phyloP scores from a whole-genome alignment of 1,140 invertebrate genomes.

The Pachypeltis micranthus region DNA sequence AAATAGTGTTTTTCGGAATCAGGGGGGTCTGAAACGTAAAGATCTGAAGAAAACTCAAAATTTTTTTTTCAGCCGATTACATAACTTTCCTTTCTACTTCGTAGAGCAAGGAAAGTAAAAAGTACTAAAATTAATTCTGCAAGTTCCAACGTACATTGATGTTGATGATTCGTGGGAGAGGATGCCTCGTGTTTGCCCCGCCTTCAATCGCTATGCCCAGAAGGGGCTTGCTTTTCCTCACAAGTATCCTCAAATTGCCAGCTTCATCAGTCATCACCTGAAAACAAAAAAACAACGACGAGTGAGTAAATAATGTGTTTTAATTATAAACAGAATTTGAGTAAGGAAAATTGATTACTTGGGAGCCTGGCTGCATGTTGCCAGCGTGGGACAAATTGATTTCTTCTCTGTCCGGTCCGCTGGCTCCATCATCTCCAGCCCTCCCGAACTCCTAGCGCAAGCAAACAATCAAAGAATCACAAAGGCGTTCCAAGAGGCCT shows the following conservation, averaged over 20 bases:
- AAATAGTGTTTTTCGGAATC: too few relatives aligned
- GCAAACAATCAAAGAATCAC: too few relatives aligned
- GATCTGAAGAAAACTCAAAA: too few relatives aligned
- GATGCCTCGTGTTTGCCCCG: constrained; percentile 86
- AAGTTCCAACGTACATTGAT: constrained; percentile 90
- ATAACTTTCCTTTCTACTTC: too few relatives aligned
- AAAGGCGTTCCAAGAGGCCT: too few relatives aligned
- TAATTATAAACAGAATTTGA: background rate
- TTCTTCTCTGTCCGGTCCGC: constrained; percentile 7
- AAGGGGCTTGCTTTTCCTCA: constrained; percentile 84
- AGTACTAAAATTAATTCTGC: too few relatives aligned
- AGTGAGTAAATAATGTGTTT: constrained; percentile 8
- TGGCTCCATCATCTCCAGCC: constrained; percentile 7
- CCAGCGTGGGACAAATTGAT: constrained; percentile 6
- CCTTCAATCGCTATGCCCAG: constrained; percentile 94
- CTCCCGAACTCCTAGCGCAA: constrained; percentile 18
- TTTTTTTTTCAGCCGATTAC: too few relatives aligned
- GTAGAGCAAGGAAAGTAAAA: too few relatives aligned
- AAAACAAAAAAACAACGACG: constrained; percentile 13
- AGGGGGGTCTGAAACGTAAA: too few relatives aligned
- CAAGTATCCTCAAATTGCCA: constrained; percentile 70
- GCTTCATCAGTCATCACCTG: constrained; percentile 65
- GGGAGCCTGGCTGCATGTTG: constrained; percentile 10
- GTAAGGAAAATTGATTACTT: constrained; percentile 18
- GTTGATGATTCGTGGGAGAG: constrained; percentile 86